Evolutionary conservation across 2,888 invertebrate species (phyloP), one percentile per base, ranked within the genome.

Genomic region (Lasioglossum malachurum): DNA sequence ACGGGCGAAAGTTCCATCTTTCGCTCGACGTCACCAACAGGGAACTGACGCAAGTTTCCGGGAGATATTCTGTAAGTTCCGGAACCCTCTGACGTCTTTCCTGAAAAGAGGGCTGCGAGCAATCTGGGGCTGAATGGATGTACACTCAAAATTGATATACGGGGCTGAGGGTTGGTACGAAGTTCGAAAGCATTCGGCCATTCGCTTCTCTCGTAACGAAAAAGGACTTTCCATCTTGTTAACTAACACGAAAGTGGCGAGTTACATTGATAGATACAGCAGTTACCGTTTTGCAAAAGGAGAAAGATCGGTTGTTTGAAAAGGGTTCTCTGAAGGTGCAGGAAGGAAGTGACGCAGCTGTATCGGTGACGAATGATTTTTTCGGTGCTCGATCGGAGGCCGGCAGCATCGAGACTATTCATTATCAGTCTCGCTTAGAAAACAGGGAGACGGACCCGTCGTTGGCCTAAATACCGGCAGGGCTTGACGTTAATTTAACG

Each of bases 401-500:
- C 57, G 27, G 14, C 46, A 57, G 27, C 12, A 27, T 44, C 64
- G 16, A 73, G 83, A 79, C 81, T 81, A 78, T 87, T 87, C 83
- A 81, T 83, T 79, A 83, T 79, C 49, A 41, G 73, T 77, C 77
- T 64, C 27, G 76, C 49, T 16, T 44, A 64, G 74, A 53, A 76
- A 74, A 78, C 71, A 60, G 49, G 38, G 31, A n/a, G 27, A 35
- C 44, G 72, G 46, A 46, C 31, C 73, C 27, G 79, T 27, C 57
- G 87, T 74, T 87, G 88, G 82, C 88, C 88, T 85, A 83, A 88
- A 88, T 88, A 88, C 87, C 84, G 73, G 69, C 82, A 77, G 14
- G 77, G 80, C 80, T 88, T 85, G 87, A 88, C 88, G 88, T 88
- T 88, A 87, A 88, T 87, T 88, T 83, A 84, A 73, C 85, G 75